phyloP scores from a whole-genome alignment of 1,140 invertebrate species.

The Vanessa tameamea region DNA sequence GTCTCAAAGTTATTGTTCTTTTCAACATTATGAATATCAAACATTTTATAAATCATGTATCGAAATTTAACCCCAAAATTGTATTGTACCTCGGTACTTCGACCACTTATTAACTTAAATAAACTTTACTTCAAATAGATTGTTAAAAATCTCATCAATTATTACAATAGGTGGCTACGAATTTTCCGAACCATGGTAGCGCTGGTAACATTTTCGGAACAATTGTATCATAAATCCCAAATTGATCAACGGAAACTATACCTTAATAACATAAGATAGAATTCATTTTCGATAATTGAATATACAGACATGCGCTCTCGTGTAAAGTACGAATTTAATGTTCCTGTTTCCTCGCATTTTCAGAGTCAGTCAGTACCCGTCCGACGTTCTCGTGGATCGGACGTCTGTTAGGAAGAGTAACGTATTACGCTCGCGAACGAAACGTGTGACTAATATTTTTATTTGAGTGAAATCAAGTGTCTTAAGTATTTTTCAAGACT shows the following conservation, averaged over 20 bases:
- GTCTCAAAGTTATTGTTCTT: too few species aligned
- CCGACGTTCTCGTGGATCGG: slow-evolving; percentile 22
- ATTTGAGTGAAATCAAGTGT: slow-evolving; percentile 9
- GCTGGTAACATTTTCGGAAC: slow-evolving; percentile 26
- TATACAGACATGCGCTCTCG: slow-evolving; percentile 33
- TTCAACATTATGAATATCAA: too few species aligned
- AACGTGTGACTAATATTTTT: slow-evolving; percentile 13
- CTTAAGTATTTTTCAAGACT: not conserved
- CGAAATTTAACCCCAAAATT: not conserved
- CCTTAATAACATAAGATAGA: not conserved
- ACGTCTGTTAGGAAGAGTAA: not conserved
- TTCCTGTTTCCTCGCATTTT: slow-evolving; percentile 31
- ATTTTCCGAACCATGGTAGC: slow-evolving; percentile 32
- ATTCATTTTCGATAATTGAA: slow-evolving; percentile 5
- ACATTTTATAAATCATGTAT: too few species aligned
- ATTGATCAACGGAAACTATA: not conserved
- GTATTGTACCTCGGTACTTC: not conserved
- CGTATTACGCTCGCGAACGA: not conserved
- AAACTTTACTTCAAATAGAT: slow-evolving; percentile 29
- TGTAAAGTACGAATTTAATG: slow-evolving; percentile 18
- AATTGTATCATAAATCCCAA: not conserved
- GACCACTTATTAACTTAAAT: not conserved
- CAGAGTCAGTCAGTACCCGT: slow-evolving; percentile 33
- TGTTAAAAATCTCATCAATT: slow-evolving; percentile 39
- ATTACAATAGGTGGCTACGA: slow-evolving; percentile 34